Percentiles rank a stretch among this genome's conserved stretches.
phyloP scores from a whole-genome alignment of 2,888 invertebrate genomes.

The Camptogramma bilineatum region DNA sequence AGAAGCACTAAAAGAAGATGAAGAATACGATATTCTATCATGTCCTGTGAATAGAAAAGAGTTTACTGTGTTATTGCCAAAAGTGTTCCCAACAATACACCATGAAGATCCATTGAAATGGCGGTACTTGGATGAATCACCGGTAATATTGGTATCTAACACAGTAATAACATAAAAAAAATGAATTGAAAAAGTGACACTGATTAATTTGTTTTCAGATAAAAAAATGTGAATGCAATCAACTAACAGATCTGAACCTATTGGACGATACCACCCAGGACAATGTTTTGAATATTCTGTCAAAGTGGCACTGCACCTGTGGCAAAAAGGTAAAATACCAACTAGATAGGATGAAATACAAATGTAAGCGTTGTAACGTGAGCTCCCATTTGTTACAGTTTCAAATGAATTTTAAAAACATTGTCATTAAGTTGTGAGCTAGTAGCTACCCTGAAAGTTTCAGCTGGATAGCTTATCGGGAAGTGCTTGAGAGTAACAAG shows the following conservation, averaged over 20 bases:
- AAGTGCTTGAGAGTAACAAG: too few species aligned
- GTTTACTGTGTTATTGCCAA: slow-evolving; percentile 71
- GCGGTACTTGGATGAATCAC: slow-evolving; percentile 70
- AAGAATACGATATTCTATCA: slow-evolving; percentile 61
- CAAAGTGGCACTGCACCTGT: slow-evolving; percentile 78
- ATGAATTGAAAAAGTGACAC: background rate
- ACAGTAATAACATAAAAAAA: background rate
- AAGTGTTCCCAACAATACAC: slow-evolving; percentile 65
- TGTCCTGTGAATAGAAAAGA: slow-evolving; percentile 60
- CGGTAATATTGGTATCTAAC: slow-evolving; percentile 52
- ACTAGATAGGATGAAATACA: background rate
- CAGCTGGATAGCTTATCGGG: too few species aligned
- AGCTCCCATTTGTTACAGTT: too few species aligned
- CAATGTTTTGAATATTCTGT: slow-evolving; percentile 71
- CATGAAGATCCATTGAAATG: slow-evolving; percentile 66
- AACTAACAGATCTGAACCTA: slow-evolving; percentile 68
- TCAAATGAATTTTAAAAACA: too few species aligned
- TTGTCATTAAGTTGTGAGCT: too few species aligned
- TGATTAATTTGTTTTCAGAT: slow-evolving; percentile 56
- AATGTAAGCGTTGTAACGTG: too few species aligned
- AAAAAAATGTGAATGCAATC: slow-evolving; percentile 79
- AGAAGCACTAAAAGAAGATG: slow-evolving; percentile 61
- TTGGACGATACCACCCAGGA: slow-evolving; percentile 75
- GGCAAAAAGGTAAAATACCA: slow-evolving; percentile 67
- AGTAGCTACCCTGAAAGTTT: too few species aligned